phyloP scores from a whole-genome alignment of 2,797 vertebrate genomes.

The Loris lydekkerianus region DNA sequence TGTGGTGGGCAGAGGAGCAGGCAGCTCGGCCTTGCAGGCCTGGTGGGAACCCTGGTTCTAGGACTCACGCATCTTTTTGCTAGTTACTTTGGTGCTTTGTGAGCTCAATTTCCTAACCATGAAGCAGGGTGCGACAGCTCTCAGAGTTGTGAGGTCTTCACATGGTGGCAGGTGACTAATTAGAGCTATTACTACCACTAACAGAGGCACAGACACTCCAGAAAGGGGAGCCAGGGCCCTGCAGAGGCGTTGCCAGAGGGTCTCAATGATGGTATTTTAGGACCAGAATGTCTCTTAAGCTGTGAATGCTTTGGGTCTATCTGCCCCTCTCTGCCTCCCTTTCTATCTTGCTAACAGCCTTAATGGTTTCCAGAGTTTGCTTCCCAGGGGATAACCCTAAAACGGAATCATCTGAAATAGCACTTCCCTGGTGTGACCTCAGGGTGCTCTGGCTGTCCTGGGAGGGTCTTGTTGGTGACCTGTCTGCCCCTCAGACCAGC shows the following conservation, averaged over 20 bases:
- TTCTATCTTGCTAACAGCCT: background rate
- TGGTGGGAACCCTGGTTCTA: background rate
- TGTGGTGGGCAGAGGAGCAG: background rate
- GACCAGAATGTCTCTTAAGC: background rate
- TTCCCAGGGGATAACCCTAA: background rate
- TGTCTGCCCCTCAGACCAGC: background rate
- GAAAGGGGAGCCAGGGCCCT: background rate
- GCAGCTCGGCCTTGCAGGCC: background rate
- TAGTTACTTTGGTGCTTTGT: background rate
- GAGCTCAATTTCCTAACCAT: slow-evolving; percentile 3
- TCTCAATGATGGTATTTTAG: background rate
- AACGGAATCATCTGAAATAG: background rate
- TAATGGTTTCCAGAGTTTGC: background rate
- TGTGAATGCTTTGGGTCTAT: background rate
- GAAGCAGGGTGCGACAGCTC: background rate
- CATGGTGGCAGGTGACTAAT: background rate
- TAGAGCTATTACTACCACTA: background rate
- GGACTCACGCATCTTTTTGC: background rate
- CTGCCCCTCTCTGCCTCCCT: background rate
- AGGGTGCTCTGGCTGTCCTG: background rate
- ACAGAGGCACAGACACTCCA: background rate
- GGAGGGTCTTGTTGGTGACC: background rate
- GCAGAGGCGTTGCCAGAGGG: background rate
- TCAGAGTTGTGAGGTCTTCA: background rate
- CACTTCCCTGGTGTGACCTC: background rate